Evolutionary conservation across 2,888 invertebrate genomes (phyloP).

Genomic region (Campoplex nolae): DNA sequence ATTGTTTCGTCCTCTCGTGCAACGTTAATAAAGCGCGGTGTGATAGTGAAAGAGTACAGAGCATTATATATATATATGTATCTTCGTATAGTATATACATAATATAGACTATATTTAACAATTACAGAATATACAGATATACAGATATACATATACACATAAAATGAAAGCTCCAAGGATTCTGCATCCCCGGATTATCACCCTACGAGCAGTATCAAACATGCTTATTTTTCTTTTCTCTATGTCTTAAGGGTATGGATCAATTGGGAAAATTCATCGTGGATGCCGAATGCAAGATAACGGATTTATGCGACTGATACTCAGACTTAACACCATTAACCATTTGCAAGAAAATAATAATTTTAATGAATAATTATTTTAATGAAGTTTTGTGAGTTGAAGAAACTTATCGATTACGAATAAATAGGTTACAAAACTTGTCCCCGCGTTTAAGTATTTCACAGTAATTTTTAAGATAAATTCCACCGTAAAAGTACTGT

Average conservation of each 20-base stretch:
- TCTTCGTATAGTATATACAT: not conserved
- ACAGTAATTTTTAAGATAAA: too few relatives aligned
- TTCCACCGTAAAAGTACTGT: too few relatives aligned
- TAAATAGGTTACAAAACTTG: too few relatives aligned
- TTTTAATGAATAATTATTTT: too few relatives aligned
- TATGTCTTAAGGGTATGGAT: not conserved
- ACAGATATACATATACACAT: not conserved
- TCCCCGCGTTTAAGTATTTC: too few relatives aligned
- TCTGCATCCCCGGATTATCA: not conserved
- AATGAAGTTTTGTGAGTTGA: too few relatives aligned
- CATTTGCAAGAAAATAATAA: conserved; percentile 12
- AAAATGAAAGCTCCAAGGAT: not conserved
- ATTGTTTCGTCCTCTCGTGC: conserved; percentile 79
- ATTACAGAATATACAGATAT: conserved; percentile 11
- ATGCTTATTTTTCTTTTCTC: conserved; percentile 2
- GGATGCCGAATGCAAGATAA: not conserved
- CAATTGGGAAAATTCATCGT: not conserved
- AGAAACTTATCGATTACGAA: too few relatives aligned
- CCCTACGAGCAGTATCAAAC: conserved; percentile 5
- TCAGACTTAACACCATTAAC: not conserved
- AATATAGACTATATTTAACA: not conserved
- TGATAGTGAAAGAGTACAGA: conserved; percentile 23
- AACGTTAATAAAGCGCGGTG: conserved; percentile 55
- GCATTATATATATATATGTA: not conserved
- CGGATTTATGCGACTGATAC: not conserved